Evolutionary conservation across 2,113 vertebrate genomes (phyloP), one percentile per base, ranked within the genome.

Genomic region (Alectura lathami): DNA sequence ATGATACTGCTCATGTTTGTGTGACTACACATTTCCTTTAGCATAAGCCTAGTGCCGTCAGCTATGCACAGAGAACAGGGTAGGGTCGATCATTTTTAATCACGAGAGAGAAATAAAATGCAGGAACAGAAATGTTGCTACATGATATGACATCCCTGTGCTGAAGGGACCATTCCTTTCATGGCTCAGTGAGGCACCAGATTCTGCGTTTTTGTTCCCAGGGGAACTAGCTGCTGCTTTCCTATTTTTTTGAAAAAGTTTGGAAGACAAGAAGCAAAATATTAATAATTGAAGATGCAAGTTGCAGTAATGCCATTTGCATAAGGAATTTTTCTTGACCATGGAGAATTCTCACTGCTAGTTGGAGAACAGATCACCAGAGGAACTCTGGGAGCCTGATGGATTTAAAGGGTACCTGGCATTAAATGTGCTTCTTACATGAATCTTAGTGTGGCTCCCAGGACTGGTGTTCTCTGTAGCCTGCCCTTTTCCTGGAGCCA

Each of bases 261-360:
- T 85, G 42, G 70, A 82, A 89, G 66, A 86, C 0, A 7, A 94
- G 91, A 75, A 88, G 70, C 53, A 17, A 48, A 92, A 84, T 78
- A 82, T 94, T 92, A 89, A 91, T 83, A 96, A 94, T 63, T 88
- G 85, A 95, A 91, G 93, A 93, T 78, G 69, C 62, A 82, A 88
- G 90, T 69, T 82, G 56, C 36, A 53, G 57, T 83, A 90, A 84
- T 91, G 22, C 48, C 27, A 70, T 96, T 96, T 95, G 76, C 86
- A 64, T 95, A 75, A 92, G 72, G 76, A 27, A 75, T 90, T 63
- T 92, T 94, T 93, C 90, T 92, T 95, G 95, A 94, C 73, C 56
- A 30, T 14, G 48, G 91, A 90, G 36, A 32, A 78, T 91, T 75
- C 67, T 81, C 85, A 64, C 40, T 79, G 45, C 56, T 81, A 48